Percentiles rank a stretch among this genome's conserved stretches.
phyloP scores from a whole-genome alignment of 1,140 invertebrate genomes.

The Trissolcus basalis region DNA sequence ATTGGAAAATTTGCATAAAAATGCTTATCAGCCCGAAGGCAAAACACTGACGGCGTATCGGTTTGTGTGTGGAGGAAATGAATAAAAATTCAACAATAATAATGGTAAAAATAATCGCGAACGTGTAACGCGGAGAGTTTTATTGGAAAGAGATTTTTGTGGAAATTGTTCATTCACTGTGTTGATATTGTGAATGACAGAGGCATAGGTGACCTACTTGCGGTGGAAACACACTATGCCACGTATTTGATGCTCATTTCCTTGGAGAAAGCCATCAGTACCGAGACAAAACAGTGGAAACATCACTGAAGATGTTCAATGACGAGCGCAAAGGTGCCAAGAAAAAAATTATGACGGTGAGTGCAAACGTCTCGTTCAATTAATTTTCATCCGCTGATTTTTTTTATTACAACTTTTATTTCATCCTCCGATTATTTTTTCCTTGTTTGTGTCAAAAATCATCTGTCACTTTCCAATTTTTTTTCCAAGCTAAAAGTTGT shows the following conservation, averaged over 20 bases:
- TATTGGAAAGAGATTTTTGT: not conserved
- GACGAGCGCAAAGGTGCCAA: slow-evolving; percentile 48
- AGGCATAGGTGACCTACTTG: slow-evolving; percentile 44
- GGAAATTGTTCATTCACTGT: slow-evolving; percentile 5
- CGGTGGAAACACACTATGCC: slow-evolving; percentile 41
- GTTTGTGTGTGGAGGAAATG: not conserved
- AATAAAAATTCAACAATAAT: not conserved
- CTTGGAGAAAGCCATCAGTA: slow-evolving; percentile 27
- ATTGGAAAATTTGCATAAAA: no score
- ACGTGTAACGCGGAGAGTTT: no score
- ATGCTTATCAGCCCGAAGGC: no score
- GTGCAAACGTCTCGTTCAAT: slow-evolving; percentile 31
- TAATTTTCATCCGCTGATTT: no score
- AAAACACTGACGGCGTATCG: no score
- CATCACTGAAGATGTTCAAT: slow-evolving; percentile 55
- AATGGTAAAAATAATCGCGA: no score
- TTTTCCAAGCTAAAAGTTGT: no score
- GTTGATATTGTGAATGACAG: slow-evolving; percentile 26
- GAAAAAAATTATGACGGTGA: slow-evolving; percentile 68
- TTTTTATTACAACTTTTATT: no score
- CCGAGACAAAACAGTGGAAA: slow-evolving; percentile 24
- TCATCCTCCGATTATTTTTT: no score
- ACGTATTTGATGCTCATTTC: slow-evolving; percentile 51
- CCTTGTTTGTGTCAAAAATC: no score
- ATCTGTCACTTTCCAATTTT: not conserved